Percentiles rank a stretch among this genome's conserved stretches.
These are phyloP conservation scores for Propithecus perrieri DNA, from an alignment of 2,797 vertebrate genomes.

Conservation along the genomic window DNA sequence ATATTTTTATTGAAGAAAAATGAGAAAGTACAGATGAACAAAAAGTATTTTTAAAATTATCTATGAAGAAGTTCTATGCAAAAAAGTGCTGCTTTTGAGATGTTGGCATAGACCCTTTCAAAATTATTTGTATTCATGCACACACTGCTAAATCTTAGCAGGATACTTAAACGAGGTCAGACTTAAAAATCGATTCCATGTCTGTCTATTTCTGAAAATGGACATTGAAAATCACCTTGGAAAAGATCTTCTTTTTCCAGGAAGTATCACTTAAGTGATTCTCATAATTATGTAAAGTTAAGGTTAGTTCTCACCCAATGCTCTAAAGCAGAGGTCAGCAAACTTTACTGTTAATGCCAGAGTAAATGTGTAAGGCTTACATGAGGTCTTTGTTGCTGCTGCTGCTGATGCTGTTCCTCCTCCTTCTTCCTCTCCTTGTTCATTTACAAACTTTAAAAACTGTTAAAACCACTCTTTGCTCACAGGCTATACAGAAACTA, in stretches of 20 bases:
- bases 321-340: neutral
- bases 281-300: neutral
- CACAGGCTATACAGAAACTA: neutral
- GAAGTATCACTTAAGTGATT: neutral
- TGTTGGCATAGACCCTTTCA: neutral
- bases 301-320: neutral
- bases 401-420: rapidly evolving
- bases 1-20: neutral
- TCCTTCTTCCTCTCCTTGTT: neutral
- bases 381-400: neutral
- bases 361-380: neutral
- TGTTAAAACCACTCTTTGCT: neutral
- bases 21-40: neutral
- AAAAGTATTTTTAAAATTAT: neutral
- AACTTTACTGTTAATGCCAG: neutral
- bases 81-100: neutral
- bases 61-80: neutral
- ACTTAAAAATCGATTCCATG: neutral
- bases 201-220: neutral
- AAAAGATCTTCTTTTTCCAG: neutral
- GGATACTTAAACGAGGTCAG: neutral
- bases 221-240: neutral
- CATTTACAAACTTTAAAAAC: neutral
- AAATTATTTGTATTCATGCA: neutral
- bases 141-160: neutral